Percentiles rank a stretch among this genome's conserved stretches.
These are phyloP conservation scores for Adoxophyes honmai DNA, from an alignment of 1,140 invertebrate species.

Conservation along the genomic window DNA sequence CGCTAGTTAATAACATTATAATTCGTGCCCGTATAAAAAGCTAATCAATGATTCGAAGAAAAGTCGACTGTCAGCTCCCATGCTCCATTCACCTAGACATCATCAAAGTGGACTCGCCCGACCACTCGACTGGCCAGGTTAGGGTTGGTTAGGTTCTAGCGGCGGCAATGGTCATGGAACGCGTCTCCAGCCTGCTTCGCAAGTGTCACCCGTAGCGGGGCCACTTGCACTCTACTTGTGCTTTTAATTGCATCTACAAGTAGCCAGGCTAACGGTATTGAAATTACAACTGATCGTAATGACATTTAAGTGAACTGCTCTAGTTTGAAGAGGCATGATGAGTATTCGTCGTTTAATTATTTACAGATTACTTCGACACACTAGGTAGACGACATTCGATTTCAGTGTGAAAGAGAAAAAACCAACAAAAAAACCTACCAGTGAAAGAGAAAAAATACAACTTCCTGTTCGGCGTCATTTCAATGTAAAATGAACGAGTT, in stretches of 20 bases:
- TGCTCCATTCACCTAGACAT: conserved; percentile 30
- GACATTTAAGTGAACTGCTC: not conserved
- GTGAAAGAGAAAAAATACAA: no score
- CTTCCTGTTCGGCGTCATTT: no score
- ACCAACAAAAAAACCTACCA: no score
- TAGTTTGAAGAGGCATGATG: not conserved
- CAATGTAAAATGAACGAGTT: no score
- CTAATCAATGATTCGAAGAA: not conserved
- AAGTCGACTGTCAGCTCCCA: not conserved
- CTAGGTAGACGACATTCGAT: no score
- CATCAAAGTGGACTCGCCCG: conserved; percentile 9
- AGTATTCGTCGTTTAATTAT: not conserved
- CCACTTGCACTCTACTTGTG: conserved; percentile 61
- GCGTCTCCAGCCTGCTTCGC: conserved; percentile 44
- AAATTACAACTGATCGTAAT: conserved; percentile 8
- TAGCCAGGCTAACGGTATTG: not conserved
- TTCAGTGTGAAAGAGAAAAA: no score
- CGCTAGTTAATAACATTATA: no score
- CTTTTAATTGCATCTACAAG: conserved; percentile 50
- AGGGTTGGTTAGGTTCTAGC: conserved; percentile 26
- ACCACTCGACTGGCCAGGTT: conserved; percentile 24
- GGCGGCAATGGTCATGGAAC: conserved; percentile 43
- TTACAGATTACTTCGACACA: no score
- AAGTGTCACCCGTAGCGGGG: conserved; percentile 64
- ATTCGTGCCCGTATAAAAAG: no score